Base-by-base conservation (phyloP, 1,140 invertebrate genomes). In the Drosophila setifemur region DNA sequence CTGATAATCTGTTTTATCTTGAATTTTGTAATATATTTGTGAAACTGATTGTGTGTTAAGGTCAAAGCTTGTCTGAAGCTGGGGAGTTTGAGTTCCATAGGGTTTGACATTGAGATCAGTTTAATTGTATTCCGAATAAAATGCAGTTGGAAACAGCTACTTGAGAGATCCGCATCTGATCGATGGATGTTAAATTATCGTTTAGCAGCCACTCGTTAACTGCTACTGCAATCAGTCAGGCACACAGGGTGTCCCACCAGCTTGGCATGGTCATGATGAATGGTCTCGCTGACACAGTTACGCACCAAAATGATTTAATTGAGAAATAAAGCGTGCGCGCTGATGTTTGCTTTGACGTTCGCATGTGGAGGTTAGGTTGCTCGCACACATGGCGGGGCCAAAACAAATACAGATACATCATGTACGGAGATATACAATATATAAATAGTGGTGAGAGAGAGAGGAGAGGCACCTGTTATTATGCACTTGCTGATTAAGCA, bases 261-360 rank as follows among this genome's bases (percentile, higher is more conserved):
- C 28, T 21, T 18, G 23, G 9, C 50, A n/a, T n/a, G n/a, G n/a
- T n/a, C 25, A 28, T 53, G 37, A 67, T 37, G 35, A 55, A 57
- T 53, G 55, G 60, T 26, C 33, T 12, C 43, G 33, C 58, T 72
- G 69, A 63, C 69, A 72, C 68, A 72, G 68, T 72, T 72, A 72
- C 68, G 68, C 68, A 72, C 28, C 18, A 52, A 63, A 47, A 29
- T 61, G 54, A 72, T 72, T 72, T 53, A 53, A 61, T 71, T 71
- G 68, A 47, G 28, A 37, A 78, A 50, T 69, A 64, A 64, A 64
- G 33, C 52, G 40, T 39, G 47, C 33, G 8, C 12, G 23, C 52
- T 72, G 12, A 23, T 26, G 53, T 48, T 19, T 33, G 28, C 58
- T 29, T 45, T 73, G n/a, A 25, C 28, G 55, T 40, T 19, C 29